phyloP scores from a whole-genome alignment of 92 coral and sea anemone genomes.

The Isaurus tuberculatus region DNA sequence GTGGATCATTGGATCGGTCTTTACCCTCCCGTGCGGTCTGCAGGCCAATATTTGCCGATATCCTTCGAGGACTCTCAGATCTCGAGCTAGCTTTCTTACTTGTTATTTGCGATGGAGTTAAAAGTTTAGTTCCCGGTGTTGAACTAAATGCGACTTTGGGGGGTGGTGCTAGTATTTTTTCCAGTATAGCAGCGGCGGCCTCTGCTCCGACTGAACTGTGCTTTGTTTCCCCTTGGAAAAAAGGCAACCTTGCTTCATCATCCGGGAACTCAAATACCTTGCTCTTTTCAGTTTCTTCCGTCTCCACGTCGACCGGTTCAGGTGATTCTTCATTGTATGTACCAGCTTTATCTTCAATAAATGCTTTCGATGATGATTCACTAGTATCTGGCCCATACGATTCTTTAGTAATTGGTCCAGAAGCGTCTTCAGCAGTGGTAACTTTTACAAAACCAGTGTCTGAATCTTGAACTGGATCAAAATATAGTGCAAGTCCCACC shows the following conservation, averaged over 20 bases:
- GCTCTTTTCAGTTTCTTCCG: not conserved
- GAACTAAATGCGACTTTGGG: conserved; percentile 54
- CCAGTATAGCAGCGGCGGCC: conserved; percentile 50
- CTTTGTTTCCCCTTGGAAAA: conserved; percentile 31
- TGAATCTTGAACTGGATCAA: not conserved
- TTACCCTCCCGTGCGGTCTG: not conserved
- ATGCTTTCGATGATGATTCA: not conserved
- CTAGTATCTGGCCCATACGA: not conserved
- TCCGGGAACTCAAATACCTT: conserved; percentile 33
- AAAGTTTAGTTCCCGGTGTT: conserved; percentile 33
- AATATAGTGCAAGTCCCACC: conserved; percentile 57
- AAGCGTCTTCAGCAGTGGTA: not conserved
- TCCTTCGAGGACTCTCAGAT: conserved; percentile 43
- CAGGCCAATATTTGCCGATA: conserved; percentile 37
- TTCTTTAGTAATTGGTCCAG: not conserved
- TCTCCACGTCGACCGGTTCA: not conserved
- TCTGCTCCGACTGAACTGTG: conserved; percentile 1
- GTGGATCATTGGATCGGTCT: not conserved
- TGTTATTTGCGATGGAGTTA: conserved; percentile 32
- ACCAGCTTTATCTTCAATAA: not conserved
- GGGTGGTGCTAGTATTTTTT: conserved; percentile 59
- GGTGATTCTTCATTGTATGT: not conserved
- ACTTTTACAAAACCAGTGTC: not conserved
- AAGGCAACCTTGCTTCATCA: conserved; percentile 37
- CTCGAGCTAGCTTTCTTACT: conserved; percentile 30